Conservation (phyloP, 2,888 invertebrate genomes). For the Andrena marginata region DNA sequence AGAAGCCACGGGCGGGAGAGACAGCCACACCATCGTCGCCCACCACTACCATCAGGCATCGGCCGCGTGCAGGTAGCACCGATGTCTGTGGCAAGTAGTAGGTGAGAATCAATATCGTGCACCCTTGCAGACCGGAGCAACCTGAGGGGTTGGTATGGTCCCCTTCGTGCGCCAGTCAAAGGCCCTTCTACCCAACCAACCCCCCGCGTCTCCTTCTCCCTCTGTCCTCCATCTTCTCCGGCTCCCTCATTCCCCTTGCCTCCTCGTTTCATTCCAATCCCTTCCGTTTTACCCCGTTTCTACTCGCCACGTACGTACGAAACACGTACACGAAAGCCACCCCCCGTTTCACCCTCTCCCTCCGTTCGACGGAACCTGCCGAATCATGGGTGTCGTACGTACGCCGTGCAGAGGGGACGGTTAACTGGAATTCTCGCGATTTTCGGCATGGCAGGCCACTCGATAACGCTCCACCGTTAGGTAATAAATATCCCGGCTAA, state of each 20-base stretch:
- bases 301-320: neutral
- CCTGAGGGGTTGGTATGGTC: slow-evolving; percentile 70
- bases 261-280: slow-evolving; percentile 45
- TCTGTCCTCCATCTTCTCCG: slow-evolving; percentile 19
- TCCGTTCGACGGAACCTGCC: neutral
- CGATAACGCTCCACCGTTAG: slow-evolving; percentile 63
- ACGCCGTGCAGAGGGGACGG: neutral
- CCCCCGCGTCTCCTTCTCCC: neutral
- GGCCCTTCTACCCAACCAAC: slow-evolving; percentile 57
- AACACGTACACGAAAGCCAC: neutral
- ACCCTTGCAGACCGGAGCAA: slow-evolving; percentile 71
- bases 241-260: slow-evolving; percentile 4
- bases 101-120: slow-evolving; percentile 79
- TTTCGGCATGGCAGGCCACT: slow-evolving; percentile 58
- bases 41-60: slow-evolving; percentile 20
- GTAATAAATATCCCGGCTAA: slow-evolving; percentile 68
- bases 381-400: slow-evolving; percentile 13
- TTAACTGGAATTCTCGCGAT: slow-evolving; percentile 67
- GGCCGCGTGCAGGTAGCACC: slow-evolving; percentile 41
- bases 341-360: neutral
- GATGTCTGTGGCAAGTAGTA: slow-evolving; percentile 62
- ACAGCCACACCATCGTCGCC: slow-evolving; percentile 37
- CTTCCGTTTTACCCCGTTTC: slow-evolving; percentile 39
- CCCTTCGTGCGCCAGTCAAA: slow-evolving; percentile 72
- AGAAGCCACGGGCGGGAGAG: slow-evolving; percentile 57